Evolutionary conservation across 2,888 invertebrate genomes (phyloP).

Genomic region (Melipona beecheii): DNA sequence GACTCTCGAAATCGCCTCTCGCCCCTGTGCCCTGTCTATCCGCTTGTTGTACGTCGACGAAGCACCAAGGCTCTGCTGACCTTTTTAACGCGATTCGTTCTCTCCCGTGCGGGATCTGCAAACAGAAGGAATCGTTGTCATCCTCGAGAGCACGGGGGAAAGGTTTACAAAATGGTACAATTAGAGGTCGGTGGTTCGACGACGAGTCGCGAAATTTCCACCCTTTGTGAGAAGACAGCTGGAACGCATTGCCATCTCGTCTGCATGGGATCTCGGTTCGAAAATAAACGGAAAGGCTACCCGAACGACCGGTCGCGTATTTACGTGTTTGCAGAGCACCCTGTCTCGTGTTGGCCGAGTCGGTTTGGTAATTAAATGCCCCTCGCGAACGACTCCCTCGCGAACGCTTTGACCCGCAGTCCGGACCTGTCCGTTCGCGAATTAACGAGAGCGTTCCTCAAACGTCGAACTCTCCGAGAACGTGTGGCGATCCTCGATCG

Average conservation of each 20-base stretch:
- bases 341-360: constrained; percentile 12
- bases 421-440: neutral
- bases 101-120: neutral
- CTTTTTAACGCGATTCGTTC: constrained; percentile 7
- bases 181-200: neutral
- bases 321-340: constrained; percentile 35
- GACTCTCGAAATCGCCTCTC: constrained; percentile 22
- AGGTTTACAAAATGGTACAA: neutral
- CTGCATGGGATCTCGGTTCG: neutral
- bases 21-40: constrained; percentile 14
- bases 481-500: neutral
- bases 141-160: no score
- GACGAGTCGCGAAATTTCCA: constrained; percentile 7
- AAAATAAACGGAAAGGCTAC: constrained; percentile 31
- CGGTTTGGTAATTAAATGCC: constrained; percentile 36
- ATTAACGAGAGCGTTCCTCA: constrained; percentile 23
- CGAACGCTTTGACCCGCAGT: constrained; percentile 13
- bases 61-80: neutral
- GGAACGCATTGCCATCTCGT: neutral
- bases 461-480: neutral
- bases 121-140: neutral
- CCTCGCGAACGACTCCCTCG: constrained; percentile 7
- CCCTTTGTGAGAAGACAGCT: neutral
- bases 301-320: constrained; percentile 24
- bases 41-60: constrained; percentile 34